Evolutionary conservation across 2,888 invertebrate species (phyloP), one percentile per base, ranked within the genome.

Genomic region (Drosophila yooni): DNA sequence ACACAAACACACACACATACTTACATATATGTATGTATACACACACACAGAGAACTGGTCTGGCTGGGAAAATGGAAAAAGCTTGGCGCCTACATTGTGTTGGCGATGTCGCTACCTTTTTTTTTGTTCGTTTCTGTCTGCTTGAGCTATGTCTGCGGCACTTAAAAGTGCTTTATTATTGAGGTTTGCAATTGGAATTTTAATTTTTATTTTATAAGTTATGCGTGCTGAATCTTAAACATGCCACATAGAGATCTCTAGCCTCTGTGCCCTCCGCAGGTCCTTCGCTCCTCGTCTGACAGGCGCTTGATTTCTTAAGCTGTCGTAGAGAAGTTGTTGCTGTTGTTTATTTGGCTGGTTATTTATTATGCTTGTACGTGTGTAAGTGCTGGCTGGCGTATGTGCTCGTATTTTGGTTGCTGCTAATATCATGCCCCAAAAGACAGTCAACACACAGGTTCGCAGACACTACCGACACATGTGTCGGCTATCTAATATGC

Each of bases 151-250:
- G 70, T 63, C 52, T 65, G 48, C 63, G 71, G 84, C 81, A 82
- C 81, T 88, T 80, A 75, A 88, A 84, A 84, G 82, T 87, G 87
- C 86, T 89, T 88, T 88, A 83, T 80, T 85, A 83, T 86, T 79
- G 81, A 68, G 81, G 86, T 79, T 83, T 88, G 79, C 84, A 79
- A 83, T 80, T 83, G 86, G 88, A 88, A 88, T 88, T 88, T 88
- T 88, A 89, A 88, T 88, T 88, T 84, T 75, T 82, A 89, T 88
- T 89, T 89, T 79, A 89, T 88, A 88, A 82, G 86, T 79, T 80
- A 84, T 89, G 88, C 79, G 77, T 69, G 70, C 62, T 78, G 90
- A 88, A 87, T 90, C 85, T 82, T 78, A 87, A 89, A 74, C 75
- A 83, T 68, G 79, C 78, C 61, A 50, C 69, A 70, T 54, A 78